phyloP scores from a whole-genome alignment of 2,888 invertebrate species.

The Agriopis marginaria region DNA sequence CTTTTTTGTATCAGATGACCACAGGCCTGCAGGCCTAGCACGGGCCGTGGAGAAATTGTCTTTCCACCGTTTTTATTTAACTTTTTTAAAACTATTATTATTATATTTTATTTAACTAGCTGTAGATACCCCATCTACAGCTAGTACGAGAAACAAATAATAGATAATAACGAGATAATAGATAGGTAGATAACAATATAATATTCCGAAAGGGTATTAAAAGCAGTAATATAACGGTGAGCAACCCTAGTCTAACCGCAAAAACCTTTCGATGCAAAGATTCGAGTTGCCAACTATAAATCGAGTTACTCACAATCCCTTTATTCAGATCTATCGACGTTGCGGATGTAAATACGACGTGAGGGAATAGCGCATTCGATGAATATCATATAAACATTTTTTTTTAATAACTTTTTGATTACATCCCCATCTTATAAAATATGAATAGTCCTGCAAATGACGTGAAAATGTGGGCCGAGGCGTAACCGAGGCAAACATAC shows the following conservation, averaged over 20 bases:
- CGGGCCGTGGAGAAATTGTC: too few relatives aligned
- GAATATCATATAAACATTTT: slow-evolving; percentile 9
- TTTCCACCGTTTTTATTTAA: too few relatives aligned
- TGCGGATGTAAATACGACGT: slow-evolving; percentile 26
- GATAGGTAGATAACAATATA: too few relatives aligned
- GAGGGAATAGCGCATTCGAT: slow-evolving; percentile 23
- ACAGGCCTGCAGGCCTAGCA: too few relatives aligned
- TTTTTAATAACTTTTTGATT: not conserved
- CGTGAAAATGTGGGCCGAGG: too few relatives aligned
- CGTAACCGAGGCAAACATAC: too few relatives aligned
- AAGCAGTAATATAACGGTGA: not conserved
- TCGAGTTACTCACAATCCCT: slow-evolving; percentile 78
- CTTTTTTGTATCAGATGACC: too few relatives aligned
- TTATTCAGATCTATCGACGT: slow-evolving; percentile 47
- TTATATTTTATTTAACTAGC: too few relatives aligned
- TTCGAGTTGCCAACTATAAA: slow-evolving; percentile 71
- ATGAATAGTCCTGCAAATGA: not conserved
- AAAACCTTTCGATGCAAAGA: slow-evolving; percentile 53
- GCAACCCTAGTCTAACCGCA: slow-evolving; percentile 36
- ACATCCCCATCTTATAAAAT: not conserved
- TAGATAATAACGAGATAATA: too few relatives aligned
- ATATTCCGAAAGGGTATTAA: not conserved
- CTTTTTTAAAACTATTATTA: too few relatives aligned
- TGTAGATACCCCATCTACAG: too few relatives aligned
- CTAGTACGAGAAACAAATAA: too few relatives aligned